A percentile compares a stretch with the other conserved stretches of the same genome.
phyloP scores from a whole-genome alignment of 2,113 vertebrate species.

The Austrofundulus limnaeus region DNA sequence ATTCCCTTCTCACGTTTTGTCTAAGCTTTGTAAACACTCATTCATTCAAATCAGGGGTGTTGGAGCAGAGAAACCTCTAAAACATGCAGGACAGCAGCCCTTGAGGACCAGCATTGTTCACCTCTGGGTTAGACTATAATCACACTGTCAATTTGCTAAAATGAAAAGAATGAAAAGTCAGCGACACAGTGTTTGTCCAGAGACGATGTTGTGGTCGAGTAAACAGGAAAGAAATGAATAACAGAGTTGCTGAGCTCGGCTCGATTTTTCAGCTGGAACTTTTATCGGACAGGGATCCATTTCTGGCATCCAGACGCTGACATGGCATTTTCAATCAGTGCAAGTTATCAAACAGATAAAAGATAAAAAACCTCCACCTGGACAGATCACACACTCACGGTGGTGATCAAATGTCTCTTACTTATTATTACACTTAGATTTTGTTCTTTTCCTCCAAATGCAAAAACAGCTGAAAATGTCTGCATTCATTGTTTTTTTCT shows the following conservation, averaged over 20 bases:
- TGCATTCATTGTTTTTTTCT: background rate
- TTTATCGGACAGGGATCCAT: slow-evolving; percentile 42
- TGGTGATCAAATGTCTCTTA: too few relatives aligned
- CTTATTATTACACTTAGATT: too few relatives aligned
- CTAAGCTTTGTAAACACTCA: too few relatives aligned
- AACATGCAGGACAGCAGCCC: too few relatives aligned
- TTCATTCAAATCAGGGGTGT: too few relatives aligned
- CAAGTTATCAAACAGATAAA: too few relatives aligned
- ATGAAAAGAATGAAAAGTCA: slow-evolving; percentile 19
- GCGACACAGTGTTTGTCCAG: slow-evolving; percentile 1
- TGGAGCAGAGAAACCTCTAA: too few relatives aligned
- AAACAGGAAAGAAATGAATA: slow-evolving; percentile 61
- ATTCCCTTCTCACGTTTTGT: too few relatives aligned
- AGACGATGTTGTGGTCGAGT: background rate
- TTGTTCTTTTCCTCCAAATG: background rate
- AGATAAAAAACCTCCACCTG: slow-evolving; percentile 8
- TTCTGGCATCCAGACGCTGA: slow-evolving; percentile 47
- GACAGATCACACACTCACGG: background rate
- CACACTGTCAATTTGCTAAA: slow-evolving; percentile 31
- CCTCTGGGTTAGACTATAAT: too few relatives aligned
- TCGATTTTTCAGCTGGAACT: slow-evolving; percentile 40
- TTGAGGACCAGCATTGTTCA: too few relatives aligned
- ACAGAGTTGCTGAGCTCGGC: slow-evolving; percentile 60
- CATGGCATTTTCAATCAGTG: slow-evolving; percentile 27
- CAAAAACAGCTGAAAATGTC: too few relatives aligned